phyloP scores from a whole-genome alignment of 2,888 invertebrate genomes.

The Agrochola lychnidis region DNA sequence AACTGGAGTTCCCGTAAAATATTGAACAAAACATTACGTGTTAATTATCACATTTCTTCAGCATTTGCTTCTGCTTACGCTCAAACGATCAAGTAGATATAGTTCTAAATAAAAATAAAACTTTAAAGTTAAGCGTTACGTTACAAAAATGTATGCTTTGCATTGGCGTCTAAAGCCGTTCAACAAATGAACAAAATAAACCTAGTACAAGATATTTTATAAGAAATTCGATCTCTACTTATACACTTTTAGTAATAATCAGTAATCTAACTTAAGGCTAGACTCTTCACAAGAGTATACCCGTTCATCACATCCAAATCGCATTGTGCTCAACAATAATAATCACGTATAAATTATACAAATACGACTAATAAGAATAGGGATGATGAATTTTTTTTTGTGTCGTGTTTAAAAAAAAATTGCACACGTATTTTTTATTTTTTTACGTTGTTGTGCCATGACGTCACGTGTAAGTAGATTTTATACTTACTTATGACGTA shows the following conservation, averaged over 20 bases:
- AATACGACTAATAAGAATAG: conserved; percentile 28
- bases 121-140: conserved; percentile 67
- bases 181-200: conserved; percentile 52
- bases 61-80: conserved; percentile 23
- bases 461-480: too few species aligned
- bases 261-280: conserved; percentile 72
- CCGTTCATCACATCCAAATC: conserved; percentile 80
- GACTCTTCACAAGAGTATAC: conserved; percentile 80
- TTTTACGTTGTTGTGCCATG: too few species aligned
- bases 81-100: conserved; percentile 54
- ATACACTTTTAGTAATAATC: conserved; percentile 64
- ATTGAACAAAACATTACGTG: conserved; percentile 28
- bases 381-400: too few species aligned
- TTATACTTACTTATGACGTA: too few species aligned
- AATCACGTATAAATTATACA: conserved; percentile 44
- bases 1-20: conserved; percentile 29
- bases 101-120: conserved; percentile 52
- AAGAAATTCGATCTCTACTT: conserved; percentile 69
- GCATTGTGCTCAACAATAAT: conserved; percentile 69
- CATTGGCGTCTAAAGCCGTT: conserved; percentile 53
- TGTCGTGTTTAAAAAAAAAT: too few species aligned
- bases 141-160: conserved; percentile 57
- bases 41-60: conserved; percentile 48
- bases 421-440: too few species aligned
- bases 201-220: conserved; percentile 57